Conservation (phyloP, 2,797 vertebrate species). For the Austrolebias charrua region DNA sequence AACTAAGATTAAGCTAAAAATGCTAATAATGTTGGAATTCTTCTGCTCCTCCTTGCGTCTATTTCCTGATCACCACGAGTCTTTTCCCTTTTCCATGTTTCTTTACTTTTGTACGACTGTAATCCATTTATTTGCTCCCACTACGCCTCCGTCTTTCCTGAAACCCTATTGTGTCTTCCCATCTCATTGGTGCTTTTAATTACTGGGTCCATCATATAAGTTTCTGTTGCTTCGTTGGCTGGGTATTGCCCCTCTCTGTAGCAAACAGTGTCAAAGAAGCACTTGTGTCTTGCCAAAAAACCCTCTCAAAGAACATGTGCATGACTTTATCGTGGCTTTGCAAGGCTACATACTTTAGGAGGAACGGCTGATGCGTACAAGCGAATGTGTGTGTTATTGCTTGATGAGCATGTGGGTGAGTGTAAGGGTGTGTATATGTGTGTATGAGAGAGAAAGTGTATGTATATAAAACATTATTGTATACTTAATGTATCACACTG, state of each 20-base stretch:
- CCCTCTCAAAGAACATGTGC: conserved; percentile 76
- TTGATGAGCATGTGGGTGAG: conserved; percentile 59
- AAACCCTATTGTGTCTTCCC: conserved; percentile 61
- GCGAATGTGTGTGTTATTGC: conserved; percentile 35
- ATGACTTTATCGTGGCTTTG: conserved; percentile 79
- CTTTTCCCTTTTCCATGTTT: conserved; percentile 61
- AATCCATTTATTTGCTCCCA: conserved; percentile 57
- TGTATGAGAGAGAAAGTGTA: conserved; percentile 27
- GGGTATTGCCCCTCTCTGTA: conserved; percentile 68
- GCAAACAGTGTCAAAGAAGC: conserved; percentile 79
- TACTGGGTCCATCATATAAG: conserved; percentile 54
- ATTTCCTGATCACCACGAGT: conserved; percentile 79
- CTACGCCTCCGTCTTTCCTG: conserved; percentile 25
- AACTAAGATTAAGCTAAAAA: conserved; percentile 26
- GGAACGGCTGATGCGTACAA: conserved; percentile 52
- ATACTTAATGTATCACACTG: conserved; percentile 77
- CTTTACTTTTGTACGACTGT: conserved; percentile 72
- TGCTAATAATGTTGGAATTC: conserved; percentile 10
- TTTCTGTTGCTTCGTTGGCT: conserved; percentile 65
- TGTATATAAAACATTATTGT: conserved; percentile 77
- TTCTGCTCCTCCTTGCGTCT: conserved; percentile 77
- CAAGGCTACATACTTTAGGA: conserved; percentile 70
- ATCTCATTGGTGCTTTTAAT: conserved; percentile 65
- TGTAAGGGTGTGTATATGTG: conserved; percentile 16
- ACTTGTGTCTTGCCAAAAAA: conserved; percentile 84